phyloP scores from a whole-genome alignment of 2,888 invertebrate species.

The Orthosia incerta region DNA sequence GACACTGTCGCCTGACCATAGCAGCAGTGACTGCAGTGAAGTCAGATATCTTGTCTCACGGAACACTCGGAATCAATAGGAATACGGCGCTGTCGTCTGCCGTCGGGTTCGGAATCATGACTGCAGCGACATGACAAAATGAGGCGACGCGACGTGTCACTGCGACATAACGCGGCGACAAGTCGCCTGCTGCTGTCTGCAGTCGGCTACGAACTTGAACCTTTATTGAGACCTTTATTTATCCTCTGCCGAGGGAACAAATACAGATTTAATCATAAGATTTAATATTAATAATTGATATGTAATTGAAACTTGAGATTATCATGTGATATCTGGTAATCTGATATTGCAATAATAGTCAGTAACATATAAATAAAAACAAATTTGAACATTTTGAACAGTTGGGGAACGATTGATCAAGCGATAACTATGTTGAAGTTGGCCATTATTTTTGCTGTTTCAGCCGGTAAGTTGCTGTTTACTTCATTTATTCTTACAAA shows the following conservation, averaged over 20 bases:
- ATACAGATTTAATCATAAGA: background rate
- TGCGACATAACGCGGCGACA: too few species aligned
- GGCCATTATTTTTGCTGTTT: constrained; percentile 52
- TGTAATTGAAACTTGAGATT: constrained; percentile 1
- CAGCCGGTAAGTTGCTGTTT: constrained; percentile 68
- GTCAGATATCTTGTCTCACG: too few species aligned
- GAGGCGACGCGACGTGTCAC: too few species aligned
- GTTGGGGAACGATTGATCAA: constrained; percentile 16
- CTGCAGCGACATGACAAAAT: too few species aligned
- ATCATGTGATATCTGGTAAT: constrained; percentile 23
- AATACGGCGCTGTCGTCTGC: too few species aligned
- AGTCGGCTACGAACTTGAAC: too few species aligned
- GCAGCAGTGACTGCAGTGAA: too few species aligned
- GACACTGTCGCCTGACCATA: too few species aligned
- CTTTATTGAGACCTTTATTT: background rate
- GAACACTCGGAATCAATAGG: too few species aligned
- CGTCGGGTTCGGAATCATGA: too few species aligned
- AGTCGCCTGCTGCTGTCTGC: too few species aligned
- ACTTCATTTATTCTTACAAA: background rate
- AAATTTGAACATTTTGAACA: background rate
- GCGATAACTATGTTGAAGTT: constrained; percentile 57
- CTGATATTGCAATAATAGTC: background rate
- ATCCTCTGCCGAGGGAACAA: background rate
- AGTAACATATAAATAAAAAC: constrained; percentile 45
- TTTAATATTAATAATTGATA: constrained; percentile 5